Evolutionary conservation across 2,797 vertebrate genomes (phyloP).

Genomic region (Scleropages formosus): DNA sequence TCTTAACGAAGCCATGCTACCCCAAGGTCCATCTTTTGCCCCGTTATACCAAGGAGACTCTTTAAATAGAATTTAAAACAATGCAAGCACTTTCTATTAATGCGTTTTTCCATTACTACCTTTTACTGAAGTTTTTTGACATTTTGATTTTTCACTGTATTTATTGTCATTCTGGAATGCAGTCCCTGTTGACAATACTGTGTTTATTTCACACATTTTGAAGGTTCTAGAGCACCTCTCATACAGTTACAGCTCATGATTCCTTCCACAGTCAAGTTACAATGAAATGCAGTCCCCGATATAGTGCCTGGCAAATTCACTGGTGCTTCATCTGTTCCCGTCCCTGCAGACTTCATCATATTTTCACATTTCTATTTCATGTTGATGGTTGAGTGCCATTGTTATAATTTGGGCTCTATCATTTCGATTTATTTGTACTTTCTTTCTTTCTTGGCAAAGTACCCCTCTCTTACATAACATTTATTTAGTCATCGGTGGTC

Average conservation of each 20-base stretch:
- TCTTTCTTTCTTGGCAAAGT: background rate
- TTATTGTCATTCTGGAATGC: background rate
- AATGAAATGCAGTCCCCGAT: background rate
- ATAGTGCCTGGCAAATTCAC: background rate
- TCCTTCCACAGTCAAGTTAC: background rate
- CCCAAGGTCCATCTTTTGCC: too few species aligned
- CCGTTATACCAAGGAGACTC: too few species aligned
- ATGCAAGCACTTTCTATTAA: too few species aligned
- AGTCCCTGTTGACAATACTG: background rate
- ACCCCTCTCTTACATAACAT: background rate
- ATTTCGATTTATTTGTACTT: background rate
- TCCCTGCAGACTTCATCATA: background rate
- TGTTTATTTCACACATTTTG: slow-evolving; percentile 1
- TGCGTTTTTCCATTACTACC: too few species aligned
- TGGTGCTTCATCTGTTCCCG: background rate
- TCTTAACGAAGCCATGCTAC: too few species aligned
- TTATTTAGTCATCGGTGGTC: background rate
- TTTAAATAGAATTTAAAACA: too few species aligned
- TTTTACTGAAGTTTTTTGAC: too few species aligned
- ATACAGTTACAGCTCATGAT: background rate
- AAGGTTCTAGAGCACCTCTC: background rate
- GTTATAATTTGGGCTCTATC: background rate
- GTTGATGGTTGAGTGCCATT: background rate
- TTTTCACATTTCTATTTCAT: background rate
- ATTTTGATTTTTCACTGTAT: too few species aligned